These are phyloP conservation scores for Charadrius vociferus DNA, from an alignment of 2,113 vertebrate species.

Conservation along the genomic window DNA sequence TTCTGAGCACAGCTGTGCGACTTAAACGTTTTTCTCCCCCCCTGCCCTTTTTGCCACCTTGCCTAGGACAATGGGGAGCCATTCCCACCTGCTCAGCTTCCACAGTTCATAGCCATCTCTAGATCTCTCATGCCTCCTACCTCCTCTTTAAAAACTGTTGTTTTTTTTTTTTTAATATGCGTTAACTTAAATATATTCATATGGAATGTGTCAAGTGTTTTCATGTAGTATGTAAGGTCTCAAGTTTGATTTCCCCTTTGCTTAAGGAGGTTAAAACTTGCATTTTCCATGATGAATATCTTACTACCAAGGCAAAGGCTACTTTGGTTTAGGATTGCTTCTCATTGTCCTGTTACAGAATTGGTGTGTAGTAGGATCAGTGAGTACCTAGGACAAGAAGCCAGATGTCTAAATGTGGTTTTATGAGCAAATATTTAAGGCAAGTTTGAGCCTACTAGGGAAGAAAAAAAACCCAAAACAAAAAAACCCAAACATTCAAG, in stretches of 20 bases:
- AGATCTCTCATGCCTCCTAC: not conserved
- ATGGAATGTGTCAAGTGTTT: not conserved
- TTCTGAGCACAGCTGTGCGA: not conserved
- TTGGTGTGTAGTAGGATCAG: not conserved
- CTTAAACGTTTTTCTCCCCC: not conserved
- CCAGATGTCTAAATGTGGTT: not conserved
- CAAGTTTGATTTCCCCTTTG: not conserved
- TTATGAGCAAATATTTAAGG: not conserved
- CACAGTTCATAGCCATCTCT: rapidly evolving
- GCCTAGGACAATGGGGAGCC: not conserved
- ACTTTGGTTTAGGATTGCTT: not conserved
- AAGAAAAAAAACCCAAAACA: not conserved
- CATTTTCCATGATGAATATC: not conserved
- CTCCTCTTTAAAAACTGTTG: not conserved
- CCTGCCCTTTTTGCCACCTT: not conserved
- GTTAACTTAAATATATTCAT: not conserved
- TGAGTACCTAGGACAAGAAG: not conserved
- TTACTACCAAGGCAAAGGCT: not conserved
- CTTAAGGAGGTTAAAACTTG: not conserved
- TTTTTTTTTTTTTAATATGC: not conserved
- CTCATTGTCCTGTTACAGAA: not conserved
- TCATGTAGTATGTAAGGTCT: not conserved
- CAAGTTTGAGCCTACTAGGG: not conserved
- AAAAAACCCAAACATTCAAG: not conserved
- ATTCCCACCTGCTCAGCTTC: not conserved